phyloP scores from a whole-genome alignment of 2,113 vertebrate species.

The Progne subis region DNA sequence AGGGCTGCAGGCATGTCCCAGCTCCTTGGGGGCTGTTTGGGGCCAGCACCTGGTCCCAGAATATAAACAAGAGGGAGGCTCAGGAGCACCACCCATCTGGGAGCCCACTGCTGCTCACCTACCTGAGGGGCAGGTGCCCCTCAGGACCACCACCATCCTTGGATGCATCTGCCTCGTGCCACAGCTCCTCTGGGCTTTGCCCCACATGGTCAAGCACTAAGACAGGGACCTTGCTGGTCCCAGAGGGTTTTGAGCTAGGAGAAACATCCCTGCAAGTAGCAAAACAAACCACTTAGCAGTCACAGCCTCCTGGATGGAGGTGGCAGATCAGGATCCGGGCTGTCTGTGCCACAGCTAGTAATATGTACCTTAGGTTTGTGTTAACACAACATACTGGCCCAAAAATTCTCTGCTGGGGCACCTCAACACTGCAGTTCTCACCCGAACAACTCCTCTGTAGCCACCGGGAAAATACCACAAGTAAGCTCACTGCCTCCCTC shows the following conservation, averaged over 20 bases:
- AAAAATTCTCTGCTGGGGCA: neutral
- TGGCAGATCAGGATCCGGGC: neutral
- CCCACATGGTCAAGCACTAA: neutral
- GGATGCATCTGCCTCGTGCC: neutral
- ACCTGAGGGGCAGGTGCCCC: neutral
- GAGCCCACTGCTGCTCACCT: neutral
- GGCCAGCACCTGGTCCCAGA: neutral
- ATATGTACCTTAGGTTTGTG: neutral
- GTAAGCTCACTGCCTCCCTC: neutral
- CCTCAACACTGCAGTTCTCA: neutral
- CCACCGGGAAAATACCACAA: neutral
- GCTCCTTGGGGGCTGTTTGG: fast-evolving
- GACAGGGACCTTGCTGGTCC: neutral
- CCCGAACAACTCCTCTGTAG: fast-evolving
- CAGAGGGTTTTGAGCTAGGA: neutral
- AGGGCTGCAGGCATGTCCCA: neutral
- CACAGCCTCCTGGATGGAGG: fast-evolving
- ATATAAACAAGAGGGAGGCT: neutral
- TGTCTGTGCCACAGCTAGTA: neutral
- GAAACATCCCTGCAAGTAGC: neutral
- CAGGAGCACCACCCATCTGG: neutral
- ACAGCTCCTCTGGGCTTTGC: neutral
- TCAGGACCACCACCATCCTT: neutral
- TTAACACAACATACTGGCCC: neutral
- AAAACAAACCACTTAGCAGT: neutral